Evolutionary conservation across 2,113 vertebrate genomes (phyloP).

Genomic region (Paramisgurnus dabryanus): DNA sequence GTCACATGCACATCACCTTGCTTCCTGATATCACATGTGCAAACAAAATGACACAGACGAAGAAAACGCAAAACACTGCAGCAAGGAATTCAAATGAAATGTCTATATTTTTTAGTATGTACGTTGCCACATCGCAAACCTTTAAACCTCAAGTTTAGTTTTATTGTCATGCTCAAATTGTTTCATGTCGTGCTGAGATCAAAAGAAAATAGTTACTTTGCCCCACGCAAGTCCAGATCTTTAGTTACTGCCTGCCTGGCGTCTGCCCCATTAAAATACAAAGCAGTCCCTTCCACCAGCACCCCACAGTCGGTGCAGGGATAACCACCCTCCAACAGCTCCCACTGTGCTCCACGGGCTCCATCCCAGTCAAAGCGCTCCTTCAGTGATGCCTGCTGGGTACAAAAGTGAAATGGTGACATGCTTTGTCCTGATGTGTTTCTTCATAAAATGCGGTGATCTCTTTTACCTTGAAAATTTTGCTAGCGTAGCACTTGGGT

Average conservation of each 20-base stretch:
- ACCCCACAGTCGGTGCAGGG: constrained; percentile 92
- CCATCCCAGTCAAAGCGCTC: constrained; percentile 97
- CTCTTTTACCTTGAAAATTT: constrained; percentile 83
- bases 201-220: constrained; percentile 82
- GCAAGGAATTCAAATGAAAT: no score
- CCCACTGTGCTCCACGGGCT: constrained; percentile 87
- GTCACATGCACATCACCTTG: no score
- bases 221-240: constrained; percentile 92
- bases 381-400: constrained; percentile 87
- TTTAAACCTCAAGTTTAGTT: neutral
- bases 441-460: neutral
- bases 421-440: no score
- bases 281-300: constrained; percentile 88
- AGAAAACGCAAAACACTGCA: no score
- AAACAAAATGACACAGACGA: no score
- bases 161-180: no score
- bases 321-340: constrained; percentile 89
- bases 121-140: no score
- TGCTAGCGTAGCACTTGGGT: constrained; percentile 88
- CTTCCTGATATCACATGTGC: no score
- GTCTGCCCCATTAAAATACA: constrained; percentile 91
- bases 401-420: neutral
- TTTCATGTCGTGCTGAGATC: no score
- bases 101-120: no score
- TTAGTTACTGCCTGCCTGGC: constrained; percentile 90